These are phyloP conservation scores for Leptinotarsa peninsularis DNA, from an alignment of 2,888 invertebrate genomes.

Conservation along the genomic window DNA sequence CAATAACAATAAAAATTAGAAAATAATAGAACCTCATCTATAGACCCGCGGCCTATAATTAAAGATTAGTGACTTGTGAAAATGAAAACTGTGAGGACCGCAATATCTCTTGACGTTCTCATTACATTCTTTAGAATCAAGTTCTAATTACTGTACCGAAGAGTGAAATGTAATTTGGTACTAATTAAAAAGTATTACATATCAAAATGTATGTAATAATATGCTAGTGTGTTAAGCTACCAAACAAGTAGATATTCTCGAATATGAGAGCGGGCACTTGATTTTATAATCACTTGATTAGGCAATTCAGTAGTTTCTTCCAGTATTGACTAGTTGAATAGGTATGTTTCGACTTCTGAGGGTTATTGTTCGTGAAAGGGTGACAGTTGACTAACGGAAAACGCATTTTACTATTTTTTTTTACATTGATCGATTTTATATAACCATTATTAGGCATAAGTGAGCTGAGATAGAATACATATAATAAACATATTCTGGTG, in stretches of 20 bases:
- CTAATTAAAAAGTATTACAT: conserved; percentile 19
- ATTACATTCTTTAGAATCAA: conserved; percentile 1
- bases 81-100: background rate
- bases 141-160: conserved; percentile 11
- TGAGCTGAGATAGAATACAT: too few relatives aligned
- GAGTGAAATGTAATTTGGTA: conserved; percentile 18
- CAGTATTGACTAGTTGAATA: too few relatives aligned
- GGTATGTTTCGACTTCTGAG: too few relatives aligned
- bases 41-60: conserved; percentile 1
- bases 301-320: background rate
- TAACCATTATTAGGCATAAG: rapidly evolving
- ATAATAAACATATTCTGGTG: too few relatives aligned
- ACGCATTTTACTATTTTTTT: too few relatives aligned
- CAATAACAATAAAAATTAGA: background rate
- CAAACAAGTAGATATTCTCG: background rate
- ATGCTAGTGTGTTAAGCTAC: background rate
- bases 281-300: background rate
- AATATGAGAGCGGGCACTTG: too few relatives aligned
- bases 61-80: conserved; percentile 19
- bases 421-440: too few relatives aligned
- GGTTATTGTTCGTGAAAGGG: too few relatives aligned
- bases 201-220: background rate
- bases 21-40: background rate
- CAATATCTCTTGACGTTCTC: conserved; percentile 5
- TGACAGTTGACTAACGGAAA: too few relatives aligned